phyloP scores from a whole-genome alignment of 2,113 vertebrate genomes.

The Cervus canadensis region DNA sequence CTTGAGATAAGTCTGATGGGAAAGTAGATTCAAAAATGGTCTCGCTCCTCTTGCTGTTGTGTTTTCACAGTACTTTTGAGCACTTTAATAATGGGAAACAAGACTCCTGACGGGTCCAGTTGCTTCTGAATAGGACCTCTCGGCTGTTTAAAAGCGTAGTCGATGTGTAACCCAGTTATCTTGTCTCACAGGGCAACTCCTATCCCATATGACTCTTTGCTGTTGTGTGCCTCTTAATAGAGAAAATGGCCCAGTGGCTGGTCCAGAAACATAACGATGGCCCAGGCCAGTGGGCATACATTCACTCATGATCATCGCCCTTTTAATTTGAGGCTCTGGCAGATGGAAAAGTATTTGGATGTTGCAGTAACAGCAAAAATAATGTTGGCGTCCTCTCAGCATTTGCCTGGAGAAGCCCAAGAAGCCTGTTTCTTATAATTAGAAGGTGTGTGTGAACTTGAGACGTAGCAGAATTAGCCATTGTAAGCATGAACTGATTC shows the following conservation, averaged over 20 bases:
- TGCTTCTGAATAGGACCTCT: neutral
- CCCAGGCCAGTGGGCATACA: neutral
- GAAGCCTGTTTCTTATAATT: conserved; percentile 52
- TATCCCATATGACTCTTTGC: neutral
- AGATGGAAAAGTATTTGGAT: conserved; percentile 62
- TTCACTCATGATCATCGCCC: conserved; percentile 17
- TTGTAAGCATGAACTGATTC: conserved; percentile 76
- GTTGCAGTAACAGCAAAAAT: conserved; percentile 66
- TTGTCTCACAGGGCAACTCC: neutral
- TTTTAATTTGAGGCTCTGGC: conserved; percentile 45
- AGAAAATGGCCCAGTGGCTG: neutral
- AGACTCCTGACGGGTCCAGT: neutral
- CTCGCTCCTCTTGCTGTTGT: neutral
- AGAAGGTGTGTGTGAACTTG: conserved; percentile 60
- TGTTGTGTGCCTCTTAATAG: neutral
- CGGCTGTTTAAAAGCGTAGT: neutral
- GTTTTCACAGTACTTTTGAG: neutral
- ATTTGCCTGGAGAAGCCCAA: conserved; percentile 44
- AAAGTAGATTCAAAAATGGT: neutral
- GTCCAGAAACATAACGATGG: neutral
- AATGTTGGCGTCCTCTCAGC: conserved; percentile 39
- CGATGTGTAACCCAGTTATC: neutral
- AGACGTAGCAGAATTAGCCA: conserved; percentile 69
- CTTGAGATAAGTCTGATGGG: neutral
- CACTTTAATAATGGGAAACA: neutral